Percentiles rank a stretch among this genome's conserved stretches.
These are phyloP conservation scores for Rynchops niger DNA, from an alignment of 2,113 vertebrate species.

Conservation along the genomic window DNA sequence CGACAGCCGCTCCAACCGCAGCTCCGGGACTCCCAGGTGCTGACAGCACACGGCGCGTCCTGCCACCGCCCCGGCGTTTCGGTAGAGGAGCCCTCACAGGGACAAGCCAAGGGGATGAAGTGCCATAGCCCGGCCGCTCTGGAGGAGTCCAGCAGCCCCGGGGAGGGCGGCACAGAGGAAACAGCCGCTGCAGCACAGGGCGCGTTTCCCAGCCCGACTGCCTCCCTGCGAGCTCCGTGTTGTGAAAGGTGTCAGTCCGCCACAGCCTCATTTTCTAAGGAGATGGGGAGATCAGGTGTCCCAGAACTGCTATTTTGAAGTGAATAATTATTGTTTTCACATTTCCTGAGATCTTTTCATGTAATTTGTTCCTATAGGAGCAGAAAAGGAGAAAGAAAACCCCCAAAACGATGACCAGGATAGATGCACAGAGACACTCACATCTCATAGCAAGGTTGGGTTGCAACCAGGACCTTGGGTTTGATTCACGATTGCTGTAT, in stretches of 20 bases:
- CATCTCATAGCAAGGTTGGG: not conserved
- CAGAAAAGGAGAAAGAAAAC: rapidly evolving
- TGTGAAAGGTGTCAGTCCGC: conserved; percentile 2
- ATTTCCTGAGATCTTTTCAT: not conserved
- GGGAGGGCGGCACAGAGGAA: not conserved
- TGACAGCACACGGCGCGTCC: not conserved
- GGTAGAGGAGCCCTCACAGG: not conserved
- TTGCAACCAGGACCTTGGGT: not conserved
- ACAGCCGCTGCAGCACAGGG: not conserved
- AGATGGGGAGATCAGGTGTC: not conserved
- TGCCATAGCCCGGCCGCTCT: not conserved
- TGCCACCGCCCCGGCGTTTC: rapidly evolving
- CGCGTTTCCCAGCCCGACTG: not conserved
- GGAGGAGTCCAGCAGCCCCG: not conserved
- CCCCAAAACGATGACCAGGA: not conserved
- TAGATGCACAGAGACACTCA: not conserved
- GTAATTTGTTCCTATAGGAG: not conserved
- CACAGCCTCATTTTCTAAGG: not conserved
- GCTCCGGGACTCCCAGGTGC: not conserved
- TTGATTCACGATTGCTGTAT: rapidly evolving
- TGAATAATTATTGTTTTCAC: not conserved
- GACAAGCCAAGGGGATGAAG: not conserved
- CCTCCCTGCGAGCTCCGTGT: not conserved
- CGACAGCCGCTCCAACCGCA: not conserved
- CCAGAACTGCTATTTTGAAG: not conserved